Evolutionary conservation across 1,140 invertebrate genomes (phyloP).

Genomic region (Microplitis demolitor): DNA sequence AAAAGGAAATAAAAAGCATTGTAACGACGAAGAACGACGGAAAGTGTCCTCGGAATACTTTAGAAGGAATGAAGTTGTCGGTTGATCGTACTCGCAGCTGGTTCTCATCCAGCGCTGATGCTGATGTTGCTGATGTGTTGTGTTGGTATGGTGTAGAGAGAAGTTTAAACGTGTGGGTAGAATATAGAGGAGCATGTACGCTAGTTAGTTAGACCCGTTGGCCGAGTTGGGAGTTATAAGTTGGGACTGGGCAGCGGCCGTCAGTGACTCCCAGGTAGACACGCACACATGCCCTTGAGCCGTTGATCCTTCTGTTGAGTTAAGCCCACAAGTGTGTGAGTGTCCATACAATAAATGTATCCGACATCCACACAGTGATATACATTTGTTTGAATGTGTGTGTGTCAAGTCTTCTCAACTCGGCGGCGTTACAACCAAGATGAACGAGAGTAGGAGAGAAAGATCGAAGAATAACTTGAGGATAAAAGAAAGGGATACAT

Average conservation of each 20-base stretch:
- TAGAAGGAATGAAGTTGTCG: constrained; percentile 1
- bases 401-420: too few relatives aligned
- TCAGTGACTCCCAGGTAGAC: constrained; percentile 29
- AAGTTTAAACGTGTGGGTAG: constrained; percentile 33
- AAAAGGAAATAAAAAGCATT: too few relatives aligned
- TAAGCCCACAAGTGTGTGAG: neutral
- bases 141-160: too few relatives aligned
- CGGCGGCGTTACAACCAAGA: neutral
- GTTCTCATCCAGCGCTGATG: constrained; percentile 1
- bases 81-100: constrained; percentile 3
- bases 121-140: too few relatives aligned
- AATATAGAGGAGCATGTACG: constrained; percentile 42
- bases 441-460: neutral
- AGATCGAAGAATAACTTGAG: constrained; percentile 9
- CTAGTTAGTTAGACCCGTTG: constrained; percentile 52
- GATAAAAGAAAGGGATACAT: constrained; percentile 49
- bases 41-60: too few relatives aligned
- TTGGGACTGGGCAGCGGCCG: constrained; percentile 29
- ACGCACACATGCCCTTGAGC: constrained; percentile 27
- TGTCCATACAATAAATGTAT: neutral
- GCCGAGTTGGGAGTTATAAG: constrained; percentile 34
- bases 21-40: too few relatives aligned
- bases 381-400: too few relatives aligned
- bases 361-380: neutral
- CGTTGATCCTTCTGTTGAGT: constrained; percentile 11